These are phyloP conservation scores for Dolichomitus sp. DNA, from an alignment of 2,888 invertebrate species.

Conservation along the genomic window DNA sequence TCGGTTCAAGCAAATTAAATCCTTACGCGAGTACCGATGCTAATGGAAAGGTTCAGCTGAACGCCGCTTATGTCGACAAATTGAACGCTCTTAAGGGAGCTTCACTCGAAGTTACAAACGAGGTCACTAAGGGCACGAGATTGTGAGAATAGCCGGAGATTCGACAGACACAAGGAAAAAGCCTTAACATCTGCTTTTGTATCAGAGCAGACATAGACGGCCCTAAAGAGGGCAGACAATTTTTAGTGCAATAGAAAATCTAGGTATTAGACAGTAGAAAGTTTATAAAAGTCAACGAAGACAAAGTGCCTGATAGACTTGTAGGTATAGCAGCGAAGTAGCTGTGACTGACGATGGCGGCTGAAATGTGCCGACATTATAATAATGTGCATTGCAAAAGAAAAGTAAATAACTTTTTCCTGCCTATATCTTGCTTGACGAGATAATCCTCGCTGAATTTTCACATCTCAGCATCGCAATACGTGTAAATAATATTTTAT, in stretches of 20 bases:
- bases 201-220: neutral
- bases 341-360: constrained; percentile 54
- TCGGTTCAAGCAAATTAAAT: constrained; percentile 72
- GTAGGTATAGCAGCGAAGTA: constrained; percentile 27
- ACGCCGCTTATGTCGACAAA: constrained; percentile 79
- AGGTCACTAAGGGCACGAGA: constrained; percentile 83
- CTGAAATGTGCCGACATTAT: constrained; percentile 7
- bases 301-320: constrained; percentile 44
- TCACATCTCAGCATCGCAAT: constrained; percentile 25
- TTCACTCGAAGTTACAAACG: constrained; percentile 83
- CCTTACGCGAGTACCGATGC: constrained; percentile 70
- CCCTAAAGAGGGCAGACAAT: neutral
- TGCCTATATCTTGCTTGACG: neutral
- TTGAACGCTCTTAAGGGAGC: constrained; percentile 82
- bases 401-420: neutral
- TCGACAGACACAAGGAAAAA: neutral
- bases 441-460: constrained; percentile 1
- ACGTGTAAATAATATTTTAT: constrained; percentile 13
- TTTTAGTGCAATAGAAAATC: neutral
- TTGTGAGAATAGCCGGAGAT: constrained; percentile 71
- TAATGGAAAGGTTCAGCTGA: constrained; percentile 77
- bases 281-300: constrained; percentile 1
- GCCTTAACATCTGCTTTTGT: constrained; percentile 37
- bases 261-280: neutral
- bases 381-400: constrained; percentile 19